These are phyloP conservation scores for Pangasius larnaudii DNA, from an alignment of 2,797 vertebrate species.

Conservation along the genomic window DNA sequence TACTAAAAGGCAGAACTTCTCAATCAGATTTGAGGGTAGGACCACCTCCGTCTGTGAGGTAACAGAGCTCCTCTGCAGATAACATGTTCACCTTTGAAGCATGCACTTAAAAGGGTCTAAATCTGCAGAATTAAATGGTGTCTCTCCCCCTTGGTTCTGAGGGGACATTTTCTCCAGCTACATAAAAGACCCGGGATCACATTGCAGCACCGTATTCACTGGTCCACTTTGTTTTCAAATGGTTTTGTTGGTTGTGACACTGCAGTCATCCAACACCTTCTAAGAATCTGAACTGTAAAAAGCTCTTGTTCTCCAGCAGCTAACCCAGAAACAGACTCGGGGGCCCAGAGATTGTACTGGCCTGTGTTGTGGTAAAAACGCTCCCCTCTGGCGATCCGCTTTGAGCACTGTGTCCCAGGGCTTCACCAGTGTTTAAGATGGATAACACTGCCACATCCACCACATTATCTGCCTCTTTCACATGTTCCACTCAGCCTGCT, in stretches of 20 bases:
- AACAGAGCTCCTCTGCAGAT: conserved; percentile 71
- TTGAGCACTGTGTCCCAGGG: conserved; percentile 53
- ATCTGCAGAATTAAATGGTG: conserved; percentile 76
- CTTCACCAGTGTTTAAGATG: conserved; percentile 66
- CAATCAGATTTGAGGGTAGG: conserved; percentile 39
- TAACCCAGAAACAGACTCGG: conserved; percentile 64
- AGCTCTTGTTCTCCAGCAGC: conserved; percentile 63
- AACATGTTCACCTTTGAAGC: conserved; percentile 78
- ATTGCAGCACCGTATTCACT: conserved; percentile 80
- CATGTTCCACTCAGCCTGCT: conserved; percentile 47
- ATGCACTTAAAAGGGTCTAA: conserved; percentile 66
- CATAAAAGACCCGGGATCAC: conserved; percentile 76
- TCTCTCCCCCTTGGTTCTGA: conserved; percentile 70
- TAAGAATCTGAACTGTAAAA: conserved; percentile 76
- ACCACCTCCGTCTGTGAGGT: conserved; percentile 61
- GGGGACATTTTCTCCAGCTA: conserved; percentile 74
- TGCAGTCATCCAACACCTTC: conserved; percentile 85
- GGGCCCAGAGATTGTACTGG: conserved; percentile 41
- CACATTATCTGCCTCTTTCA: conserved; percentile 56
- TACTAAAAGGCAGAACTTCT: conserved; percentile 17
- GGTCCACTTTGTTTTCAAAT: conserved; percentile 86
- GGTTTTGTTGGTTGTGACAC: conserved; percentile 89
- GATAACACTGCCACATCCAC: conserved; percentile 66
- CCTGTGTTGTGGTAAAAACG: conserved; percentile 46
- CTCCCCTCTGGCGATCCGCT: conserved; percentile 57